A percentile compares a stretch with the other conserved stretches of the same genome.
Evolutionary conservation across 1,140 invertebrate genomes (phyloP).

Genomic region (Trichonephila clavipes): DNA sequence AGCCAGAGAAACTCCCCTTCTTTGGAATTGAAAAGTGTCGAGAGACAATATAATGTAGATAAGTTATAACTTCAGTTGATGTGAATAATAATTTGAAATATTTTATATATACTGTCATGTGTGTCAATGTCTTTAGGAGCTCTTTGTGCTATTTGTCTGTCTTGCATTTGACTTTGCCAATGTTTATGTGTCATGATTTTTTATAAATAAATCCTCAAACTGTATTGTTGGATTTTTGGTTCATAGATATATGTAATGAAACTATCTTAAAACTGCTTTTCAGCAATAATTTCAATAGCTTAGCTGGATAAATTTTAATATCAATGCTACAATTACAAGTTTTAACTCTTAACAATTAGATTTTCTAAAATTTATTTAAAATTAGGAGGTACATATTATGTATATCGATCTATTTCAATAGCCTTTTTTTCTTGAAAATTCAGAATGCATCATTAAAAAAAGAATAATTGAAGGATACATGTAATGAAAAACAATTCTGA

Average conservation of each 20-base stretch:
- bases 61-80: slow-evolving; percentile 45
- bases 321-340: too few relatives aligned
- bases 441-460: too few relatives aligned
- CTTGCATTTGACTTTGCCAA: slow-evolving; percentile 51
- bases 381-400: too few relatives aligned
- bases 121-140: slow-evolving; percentile 24
- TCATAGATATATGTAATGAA: not conserved
- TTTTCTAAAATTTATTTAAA: too few relatives aligned
- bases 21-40: slow-evolving; percentile 41
- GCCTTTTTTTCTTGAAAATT: too few relatives aligned
- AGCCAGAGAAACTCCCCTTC: not conserved
- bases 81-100: slow-evolving; percentile 39
- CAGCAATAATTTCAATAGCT: too few relatives aligned
- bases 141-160: slow-evolving; percentile 54
- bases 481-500: too few relatives aligned
- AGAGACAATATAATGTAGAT: slow-evolving; percentile 53
- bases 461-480: too few relatives aligned
- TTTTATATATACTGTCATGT: not conserved
- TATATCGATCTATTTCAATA: too few relatives aligned
- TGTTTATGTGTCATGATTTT: slow-evolving; percentile 44
- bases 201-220: not conserved
- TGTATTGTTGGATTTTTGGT: not conserved
- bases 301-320: too few relatives aligned
- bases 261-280: not conserved
- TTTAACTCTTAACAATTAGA: too few relatives aligned